These are phyloP conservation scores for Lepas anatifera DNA, from an alignment of 2,888 invertebrate genomes.

Conservation along the genomic window DNA sequence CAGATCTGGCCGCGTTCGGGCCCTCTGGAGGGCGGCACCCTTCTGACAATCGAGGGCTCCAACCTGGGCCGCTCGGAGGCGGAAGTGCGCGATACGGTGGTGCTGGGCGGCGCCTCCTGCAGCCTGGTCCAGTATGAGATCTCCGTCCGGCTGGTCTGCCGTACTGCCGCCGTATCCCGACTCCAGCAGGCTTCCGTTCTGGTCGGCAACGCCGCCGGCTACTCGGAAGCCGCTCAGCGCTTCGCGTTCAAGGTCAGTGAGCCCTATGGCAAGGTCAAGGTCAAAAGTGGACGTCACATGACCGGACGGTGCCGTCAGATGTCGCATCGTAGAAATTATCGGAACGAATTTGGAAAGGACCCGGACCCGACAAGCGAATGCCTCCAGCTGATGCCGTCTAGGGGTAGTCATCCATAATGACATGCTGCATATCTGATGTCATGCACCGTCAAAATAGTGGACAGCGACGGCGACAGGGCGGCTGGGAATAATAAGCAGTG, in stretches of 20 bases:
- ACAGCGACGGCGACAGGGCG: not conserved
- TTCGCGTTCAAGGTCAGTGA: conserved; percentile 48
- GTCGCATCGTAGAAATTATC: no score
- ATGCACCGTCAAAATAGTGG: not conserved
- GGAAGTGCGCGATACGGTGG: conserved; percentile 83
- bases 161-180: conserved; percentile 50
- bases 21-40: conserved; percentile 90
- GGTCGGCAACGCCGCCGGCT: conserved; percentile 81
- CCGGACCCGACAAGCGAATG: no score
- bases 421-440: not conserved
- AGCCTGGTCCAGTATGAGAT: conserved; percentile 79
- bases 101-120: conserved; percentile 81
- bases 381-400: no score
- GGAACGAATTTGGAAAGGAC: no score
- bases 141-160: conserved; percentile 81
- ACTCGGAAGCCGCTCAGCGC: conserved; percentile 74
- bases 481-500: not conserved
- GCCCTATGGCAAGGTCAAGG: not conserved
- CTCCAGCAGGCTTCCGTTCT: conserved; percentile 71
- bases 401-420: no score
- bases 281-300: not conserved
- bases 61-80: conserved; percentile 86
- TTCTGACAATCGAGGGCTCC: conserved; percentile 90
- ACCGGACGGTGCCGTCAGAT: no score
- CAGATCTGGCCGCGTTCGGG: conserved; percentile 88